Evolutionary conservation across 2,797 vertebrate species (phyloP).

Genomic region (Columba guinea): DNA sequence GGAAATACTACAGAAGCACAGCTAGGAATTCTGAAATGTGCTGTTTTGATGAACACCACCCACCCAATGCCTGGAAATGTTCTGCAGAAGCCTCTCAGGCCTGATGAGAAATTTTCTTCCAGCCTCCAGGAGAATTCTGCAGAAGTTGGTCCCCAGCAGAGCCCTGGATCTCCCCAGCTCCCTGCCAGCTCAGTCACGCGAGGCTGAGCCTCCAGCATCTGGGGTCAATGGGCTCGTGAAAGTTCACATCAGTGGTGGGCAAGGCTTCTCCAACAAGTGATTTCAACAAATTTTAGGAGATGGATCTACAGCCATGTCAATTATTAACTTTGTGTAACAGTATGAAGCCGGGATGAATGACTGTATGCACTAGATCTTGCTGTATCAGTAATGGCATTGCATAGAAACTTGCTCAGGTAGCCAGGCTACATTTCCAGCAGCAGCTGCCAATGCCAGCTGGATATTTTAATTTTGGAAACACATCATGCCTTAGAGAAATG

Average conservation of each 20-base stretch:
- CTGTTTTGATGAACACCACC: background rate
- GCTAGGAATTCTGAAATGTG: background rate
- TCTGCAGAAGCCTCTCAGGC: background rate
- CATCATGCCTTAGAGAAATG: background rate
- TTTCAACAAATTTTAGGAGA: background rate
- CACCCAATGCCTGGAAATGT: background rate
- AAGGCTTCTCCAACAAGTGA: background rate
- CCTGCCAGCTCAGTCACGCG: accelerated
- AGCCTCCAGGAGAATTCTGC: background rate
- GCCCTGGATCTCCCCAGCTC: accelerated
- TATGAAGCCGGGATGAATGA: background rate
- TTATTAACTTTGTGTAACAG: background rate
- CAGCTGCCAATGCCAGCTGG: background rate
- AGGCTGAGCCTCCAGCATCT: background rate
- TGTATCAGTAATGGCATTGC: background rate
- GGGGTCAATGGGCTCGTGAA: background rate
- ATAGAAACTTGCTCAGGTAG: background rate
- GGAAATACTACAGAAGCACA: background rate
- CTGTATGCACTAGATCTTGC: background rate
- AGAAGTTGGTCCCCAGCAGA: background rate
- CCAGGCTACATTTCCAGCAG: background rate
- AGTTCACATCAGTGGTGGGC: background rate
- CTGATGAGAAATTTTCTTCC: background rate
- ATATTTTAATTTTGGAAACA: background rate
- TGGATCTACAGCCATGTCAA: background rate